These are phyloP conservation scores for Corythoichthys haematopterus DNA, from an alignment of 2,113 vertebrate genomes.

Conservation along the genomic window DNA sequence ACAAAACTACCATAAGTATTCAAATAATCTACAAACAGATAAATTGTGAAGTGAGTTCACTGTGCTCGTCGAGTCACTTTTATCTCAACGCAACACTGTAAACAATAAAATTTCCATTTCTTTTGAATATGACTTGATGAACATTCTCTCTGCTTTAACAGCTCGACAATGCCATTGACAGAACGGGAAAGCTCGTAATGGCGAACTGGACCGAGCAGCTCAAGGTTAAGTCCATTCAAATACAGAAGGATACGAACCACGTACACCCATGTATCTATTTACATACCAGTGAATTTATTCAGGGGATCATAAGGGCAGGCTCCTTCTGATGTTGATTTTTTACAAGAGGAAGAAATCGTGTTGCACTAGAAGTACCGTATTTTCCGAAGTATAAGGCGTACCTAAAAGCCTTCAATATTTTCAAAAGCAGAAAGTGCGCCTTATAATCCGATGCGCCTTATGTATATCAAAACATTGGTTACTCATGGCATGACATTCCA, in stretches of 20 bases:
- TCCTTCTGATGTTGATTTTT: not conserved
- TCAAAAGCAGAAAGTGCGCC: too few species aligned
- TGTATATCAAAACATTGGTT: too few species aligned
- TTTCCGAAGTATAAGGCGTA: too few species aligned
- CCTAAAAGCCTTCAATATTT: too few species aligned
- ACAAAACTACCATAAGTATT: too few species aligned
- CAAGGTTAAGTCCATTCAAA: slow-evolving; percentile 67
- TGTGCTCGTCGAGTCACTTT: not conserved
- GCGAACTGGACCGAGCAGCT: slow-evolving; percentile 79
- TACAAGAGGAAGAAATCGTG: not conserved
- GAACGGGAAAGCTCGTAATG: slow-evolving; percentile 74
- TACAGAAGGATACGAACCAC: not conserved
- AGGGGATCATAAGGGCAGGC: not conserved
- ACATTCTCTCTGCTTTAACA: slow-evolving; percentile 27
- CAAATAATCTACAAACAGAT: too few species aligned
- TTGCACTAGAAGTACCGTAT: not conserved
- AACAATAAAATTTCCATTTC: not conserved
- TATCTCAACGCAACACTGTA: not conserved
- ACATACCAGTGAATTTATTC: not conserved
- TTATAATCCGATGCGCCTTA: too few species aligned
- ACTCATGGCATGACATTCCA: too few species aligned
- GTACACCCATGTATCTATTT: not conserved
- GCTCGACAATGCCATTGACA: slow-evolving; percentile 77
- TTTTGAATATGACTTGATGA: not conserved
- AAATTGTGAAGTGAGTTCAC: too few species aligned